These are phyloP conservation scores for Elaphurus davidianus DNA, from an alignment of 2,113 vertebrate species.

Conservation along the genomic window DNA sequence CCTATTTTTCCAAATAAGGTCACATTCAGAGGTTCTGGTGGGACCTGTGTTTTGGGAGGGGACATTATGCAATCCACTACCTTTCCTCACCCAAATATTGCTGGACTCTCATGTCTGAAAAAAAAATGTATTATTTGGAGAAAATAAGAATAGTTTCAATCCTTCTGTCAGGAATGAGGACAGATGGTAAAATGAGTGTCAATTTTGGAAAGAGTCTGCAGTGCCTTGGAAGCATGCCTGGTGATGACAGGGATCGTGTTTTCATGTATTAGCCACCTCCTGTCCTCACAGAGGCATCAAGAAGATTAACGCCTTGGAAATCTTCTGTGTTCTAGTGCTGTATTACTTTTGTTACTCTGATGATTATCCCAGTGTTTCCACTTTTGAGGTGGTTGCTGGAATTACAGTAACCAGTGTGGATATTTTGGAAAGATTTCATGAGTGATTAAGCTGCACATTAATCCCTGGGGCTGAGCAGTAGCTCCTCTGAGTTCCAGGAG, in stretches of 20 bases:
- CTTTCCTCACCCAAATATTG: not conserved
- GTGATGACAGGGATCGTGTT: not conserved
- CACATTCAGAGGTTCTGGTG: not conserved
- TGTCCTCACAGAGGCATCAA: not conserved
- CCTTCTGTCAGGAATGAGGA: not conserved
- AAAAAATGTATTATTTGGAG: not conserved
- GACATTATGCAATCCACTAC: not conserved
- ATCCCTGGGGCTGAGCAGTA: not conserved
- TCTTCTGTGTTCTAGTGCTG: not conserved
- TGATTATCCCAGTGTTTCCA: not conserved
- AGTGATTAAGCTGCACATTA: not conserved
- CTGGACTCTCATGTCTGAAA: not conserved
- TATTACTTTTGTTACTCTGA: not conserved
- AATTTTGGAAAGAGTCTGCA: not conserved
- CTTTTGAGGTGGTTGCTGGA: not conserved
- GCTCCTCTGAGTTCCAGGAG: not conserved
- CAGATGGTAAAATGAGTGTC: not conserved
- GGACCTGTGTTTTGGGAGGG: not conserved
- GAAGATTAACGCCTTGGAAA: not conserved
- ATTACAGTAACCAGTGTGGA: not conserved
- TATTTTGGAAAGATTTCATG: not conserved
- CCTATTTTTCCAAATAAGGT: not conserved
- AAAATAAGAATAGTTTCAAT: not conserved
- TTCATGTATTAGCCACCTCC: not conserved
- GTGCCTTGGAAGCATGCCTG: not conserved